phyloP scores from a whole-genome alignment of 2,888 invertebrate genomes.

The Drosophila buzzatii region DNA sequence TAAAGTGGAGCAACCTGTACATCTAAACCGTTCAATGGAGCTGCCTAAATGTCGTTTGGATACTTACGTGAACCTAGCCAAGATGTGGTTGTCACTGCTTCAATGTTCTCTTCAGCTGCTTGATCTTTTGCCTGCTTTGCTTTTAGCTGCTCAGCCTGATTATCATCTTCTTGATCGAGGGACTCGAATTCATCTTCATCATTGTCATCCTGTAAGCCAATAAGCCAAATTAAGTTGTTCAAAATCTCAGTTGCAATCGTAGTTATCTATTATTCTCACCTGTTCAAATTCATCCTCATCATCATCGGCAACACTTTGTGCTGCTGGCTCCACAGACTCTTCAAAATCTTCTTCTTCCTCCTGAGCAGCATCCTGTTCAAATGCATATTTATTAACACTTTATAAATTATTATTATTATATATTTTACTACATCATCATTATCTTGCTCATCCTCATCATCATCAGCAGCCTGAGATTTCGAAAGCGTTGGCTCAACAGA shows the following conservation, averaged over 20 bases:
- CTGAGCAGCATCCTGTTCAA: constrained; percentile 12
- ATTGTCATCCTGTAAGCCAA: constrained; percentile 83
- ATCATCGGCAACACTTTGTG: constrained; percentile 54
- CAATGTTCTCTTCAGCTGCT: constrained; percentile 46
- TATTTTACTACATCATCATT: constrained; percentile 24
- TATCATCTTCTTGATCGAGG: constrained; percentile 84
- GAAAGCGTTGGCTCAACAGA: constrained; percentile 65
- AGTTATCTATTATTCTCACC: not conserved
- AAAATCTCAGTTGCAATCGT: not conserved
- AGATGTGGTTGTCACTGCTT: constrained; percentile 68
- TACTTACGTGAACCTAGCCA: constrained; percentile 83
- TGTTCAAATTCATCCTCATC: constrained; percentile 52
- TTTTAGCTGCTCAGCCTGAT: constrained; percentile 79
- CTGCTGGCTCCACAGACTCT: constrained; percentile 37
- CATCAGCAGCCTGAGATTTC: constrained; percentile 33
- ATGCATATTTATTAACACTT: not conserved
- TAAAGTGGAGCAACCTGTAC: constrained; percentile 50
- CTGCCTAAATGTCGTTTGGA: not conserved
- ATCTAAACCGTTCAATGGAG: constrained; percentile 48
- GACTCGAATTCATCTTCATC: constrained; percentile 83
- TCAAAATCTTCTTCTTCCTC: constrained; percentile 40
- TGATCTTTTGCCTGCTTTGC: constrained; percentile 24
- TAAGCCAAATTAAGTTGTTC: not conserved
- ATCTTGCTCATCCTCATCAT: constrained; percentile 29
- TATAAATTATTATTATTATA: not conserved